Base-by-base conservation (phyloP, 1,140 invertebrate species). In the Eufriesea mexicana region DNA sequence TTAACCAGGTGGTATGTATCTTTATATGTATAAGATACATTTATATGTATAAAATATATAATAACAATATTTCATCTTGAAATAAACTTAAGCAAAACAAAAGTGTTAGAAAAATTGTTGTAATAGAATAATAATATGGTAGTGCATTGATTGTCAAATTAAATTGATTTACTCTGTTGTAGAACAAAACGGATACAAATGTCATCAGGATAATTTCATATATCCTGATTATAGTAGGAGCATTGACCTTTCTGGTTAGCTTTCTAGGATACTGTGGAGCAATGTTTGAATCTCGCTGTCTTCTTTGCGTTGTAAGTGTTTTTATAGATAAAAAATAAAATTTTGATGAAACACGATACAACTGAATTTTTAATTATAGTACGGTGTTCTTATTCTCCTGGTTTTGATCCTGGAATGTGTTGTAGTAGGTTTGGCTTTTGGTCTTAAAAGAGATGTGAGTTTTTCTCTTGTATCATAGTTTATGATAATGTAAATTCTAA, bases 231-330 rank as follows among this genome's bases (percentile, higher is more conserved):
- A 95, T 95, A n/a, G 96, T 96, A 74, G 97, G 98, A 67, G 96
- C 96, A 42, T 95, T 97, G 85, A 96, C 98, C 89, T 98, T 98
- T 93, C 94, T 98, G 74, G 95, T 98, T 84, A 97, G 97, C 76
- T 98, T 98, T 94, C 93, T 98, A 57, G 98, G 98, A 54, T 98
- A 98, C 90, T 98, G 98, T 91, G 98, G 98, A 59, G 97, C 98
- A 16, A 95, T 98, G 90, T 96, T 97, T 91, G 97, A 98, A 92
- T 98, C 96, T 75, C 95, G 96, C 87, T 97, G 97, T 92, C 95
- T 98, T 91, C 95, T 98, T 14, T 96, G 96, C 51, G 95, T 96
- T 90, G 97, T 97, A 95, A 96, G 96, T 96, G 67, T 68, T 79
- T 89, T 81, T 86, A 47, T n/a, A 12, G 1, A 28, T 28, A 47